phyloP scores from a whole-genome alignment of 2,888 invertebrate species.

The Leptogaster cylindrica region DNA sequence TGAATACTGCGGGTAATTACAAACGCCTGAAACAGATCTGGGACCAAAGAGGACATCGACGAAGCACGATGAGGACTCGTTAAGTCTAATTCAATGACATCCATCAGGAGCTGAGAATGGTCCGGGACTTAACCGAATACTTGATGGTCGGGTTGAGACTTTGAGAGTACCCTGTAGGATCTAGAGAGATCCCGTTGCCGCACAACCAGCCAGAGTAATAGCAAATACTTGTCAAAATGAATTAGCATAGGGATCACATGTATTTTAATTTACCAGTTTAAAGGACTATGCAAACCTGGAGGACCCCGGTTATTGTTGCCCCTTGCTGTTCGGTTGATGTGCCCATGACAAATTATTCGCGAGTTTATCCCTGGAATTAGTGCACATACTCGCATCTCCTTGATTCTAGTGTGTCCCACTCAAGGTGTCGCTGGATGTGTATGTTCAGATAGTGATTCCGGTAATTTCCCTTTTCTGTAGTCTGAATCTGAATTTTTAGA shows the following conservation, averaged over 20 bases:
- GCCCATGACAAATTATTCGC: constrained; percentile 6
- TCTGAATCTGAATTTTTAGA: no score
- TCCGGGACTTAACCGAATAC: no score
- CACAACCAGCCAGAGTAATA: no score
- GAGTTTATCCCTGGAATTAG: constrained; percentile 18
- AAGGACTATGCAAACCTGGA: constrained; percentile 19
- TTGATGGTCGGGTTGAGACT: no score
- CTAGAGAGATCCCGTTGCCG: background rate
- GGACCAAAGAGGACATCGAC: no score
- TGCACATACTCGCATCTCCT: background rate
- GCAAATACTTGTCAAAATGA: constrained; percentile 13
- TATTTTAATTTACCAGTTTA: constrained; percentile 1
- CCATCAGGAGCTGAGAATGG: background rate
- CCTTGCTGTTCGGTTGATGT: background rate
- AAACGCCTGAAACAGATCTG: background rate
- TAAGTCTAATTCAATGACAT: background rate
- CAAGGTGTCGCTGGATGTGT: no score
- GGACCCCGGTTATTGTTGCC: constrained; percentile 13
- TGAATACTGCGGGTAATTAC: background rate
- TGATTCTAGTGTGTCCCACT: no score
- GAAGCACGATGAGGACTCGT: background rate
- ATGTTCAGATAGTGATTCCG: no score
- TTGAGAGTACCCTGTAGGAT: background rate
- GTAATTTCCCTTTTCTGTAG: no score
- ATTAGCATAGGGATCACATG: constrained; percentile 18